Evolutionary conservation across 2,888 invertebrate species (phyloP).

Genomic region (Lasioglossum calceatum): DNA sequence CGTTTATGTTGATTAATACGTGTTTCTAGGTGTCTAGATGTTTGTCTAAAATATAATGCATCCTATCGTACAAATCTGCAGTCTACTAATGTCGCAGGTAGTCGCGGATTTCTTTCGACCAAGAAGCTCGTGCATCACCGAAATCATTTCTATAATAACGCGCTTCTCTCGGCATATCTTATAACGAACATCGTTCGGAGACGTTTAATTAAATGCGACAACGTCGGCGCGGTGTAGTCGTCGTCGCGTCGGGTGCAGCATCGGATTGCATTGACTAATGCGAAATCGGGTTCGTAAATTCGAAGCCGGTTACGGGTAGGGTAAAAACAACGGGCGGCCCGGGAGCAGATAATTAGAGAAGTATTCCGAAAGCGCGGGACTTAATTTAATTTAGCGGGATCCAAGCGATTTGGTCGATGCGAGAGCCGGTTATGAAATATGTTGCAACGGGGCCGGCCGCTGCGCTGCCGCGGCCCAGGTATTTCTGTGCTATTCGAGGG

Average conservation of each 20-base stretch:
- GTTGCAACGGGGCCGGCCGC: neutral
- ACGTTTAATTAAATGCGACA: constrained; percentile 2
- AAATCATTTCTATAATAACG: neutral
- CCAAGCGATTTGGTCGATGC: neutral
- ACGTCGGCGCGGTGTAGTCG: neutral
- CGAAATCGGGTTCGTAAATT: constrained; percentile 33
- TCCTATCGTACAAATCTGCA: too few relatives aligned
- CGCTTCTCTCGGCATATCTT: neutral
- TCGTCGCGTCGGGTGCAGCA: neutral
- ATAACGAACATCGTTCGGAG: neutral
- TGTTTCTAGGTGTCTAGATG: too few relatives aligned
- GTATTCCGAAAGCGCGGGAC: constrained; percentile 33
- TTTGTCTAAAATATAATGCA: too few relatives aligned
- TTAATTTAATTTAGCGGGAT: constrained; percentile 38
- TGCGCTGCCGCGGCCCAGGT: neutral
- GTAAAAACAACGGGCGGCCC: neutral
- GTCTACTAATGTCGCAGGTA: too few relatives aligned
- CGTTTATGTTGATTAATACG: too few relatives aligned
- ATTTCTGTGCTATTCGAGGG: constrained; percentile 14
- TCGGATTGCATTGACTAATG: neutral
- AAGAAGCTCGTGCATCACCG: neutral
- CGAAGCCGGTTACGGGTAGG: neutral
- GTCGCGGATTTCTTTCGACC: too few relatives aligned
- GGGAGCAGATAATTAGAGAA: constrained; percentile 35
- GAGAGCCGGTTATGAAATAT: constrained; percentile 20